phyloP scores from a whole-genome alignment of 2,797 vertebrate genomes.

The Micrastur ruficollis region DNA sequence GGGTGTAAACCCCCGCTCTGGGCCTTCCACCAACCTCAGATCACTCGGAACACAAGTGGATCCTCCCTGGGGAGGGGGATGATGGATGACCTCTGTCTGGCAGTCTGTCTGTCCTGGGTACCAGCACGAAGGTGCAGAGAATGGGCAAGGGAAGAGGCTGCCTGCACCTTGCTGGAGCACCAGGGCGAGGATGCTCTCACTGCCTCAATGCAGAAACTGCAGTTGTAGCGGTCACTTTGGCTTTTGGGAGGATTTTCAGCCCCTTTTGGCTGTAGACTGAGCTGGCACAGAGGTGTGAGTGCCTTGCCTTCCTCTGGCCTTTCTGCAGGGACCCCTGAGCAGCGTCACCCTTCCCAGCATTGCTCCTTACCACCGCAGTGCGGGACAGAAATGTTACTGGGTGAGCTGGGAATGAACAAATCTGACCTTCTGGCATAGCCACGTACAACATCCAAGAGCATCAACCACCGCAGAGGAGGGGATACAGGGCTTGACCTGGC shows the following conservation, averaged over 20 bases:
- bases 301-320: not conserved
- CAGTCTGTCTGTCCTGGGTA: not conserved
- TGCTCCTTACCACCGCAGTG: fast-evolving
- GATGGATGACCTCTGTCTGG: fast-evolving
- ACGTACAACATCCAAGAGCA: not conserved
- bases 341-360: not conserved
- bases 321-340: not conserved
- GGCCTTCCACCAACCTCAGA: not conserved
- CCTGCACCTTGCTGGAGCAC: not conserved
- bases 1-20: not conserved
- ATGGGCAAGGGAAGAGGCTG: not conserved
- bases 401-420: not conserved
- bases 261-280: not conserved
- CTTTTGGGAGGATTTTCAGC: not conserved
- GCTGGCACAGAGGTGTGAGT: not conserved
- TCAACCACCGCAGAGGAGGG: fast-evolving
- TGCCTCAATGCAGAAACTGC: not conserved
- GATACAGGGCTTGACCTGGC: not conserved
- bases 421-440: not conserved
- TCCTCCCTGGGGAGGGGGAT: not conserved
- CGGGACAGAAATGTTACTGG: not conserved
- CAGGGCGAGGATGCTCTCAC: not conserved
- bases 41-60: fast-evolving
- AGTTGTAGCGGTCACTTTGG: fast-evolving
- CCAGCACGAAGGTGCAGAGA: not conserved